Base-by-base conservation (phyloP, 2,888 invertebrate genomes). In the Blomia tropicalis region DNA sequence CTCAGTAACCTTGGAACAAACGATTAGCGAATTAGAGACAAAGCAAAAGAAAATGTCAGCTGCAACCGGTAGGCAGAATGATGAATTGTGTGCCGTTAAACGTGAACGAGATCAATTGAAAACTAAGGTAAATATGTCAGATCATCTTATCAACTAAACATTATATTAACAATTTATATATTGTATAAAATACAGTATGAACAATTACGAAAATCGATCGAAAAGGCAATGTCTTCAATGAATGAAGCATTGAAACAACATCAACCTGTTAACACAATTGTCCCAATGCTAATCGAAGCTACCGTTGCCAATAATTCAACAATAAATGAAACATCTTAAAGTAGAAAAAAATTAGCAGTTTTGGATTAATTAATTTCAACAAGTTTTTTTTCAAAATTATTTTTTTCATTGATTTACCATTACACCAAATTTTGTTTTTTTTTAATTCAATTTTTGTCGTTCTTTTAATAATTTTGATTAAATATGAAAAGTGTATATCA, bases 81-180 rank as follows among this genome's bases (percentile, higher is more conserved):
- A 64, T 36, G 64, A 64, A 53, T 44, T 64, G 4, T 64, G 64
- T 44, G 43, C 30, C 25, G 17, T 63, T 22, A 64, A 64, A 59
- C 61, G 62, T 14, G 61, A 61, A 7, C 22, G 43, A 25, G 64
- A 64, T 25, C 17, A 25, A 2, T 27, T 64, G 7, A 51, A 54
- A 30, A 53, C n/a, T 31, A 62, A 62, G 47, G 63, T 62, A 44
- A 59, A 4, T 19, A 11, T 60, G n/a, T n/a, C n/a, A n/a, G n/a
- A n/a, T n/a, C n/a, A n/a, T n/a, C n/a, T n/a, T n/a, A n/a, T n/a
- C n/a, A n/a, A n/a, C n/a, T n/a, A n/a, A n/a, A n/a, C n/a, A n/a
- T n/a, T n/a, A 14, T 19, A 17, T 19, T 19, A 17, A n/a, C 32
- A 29, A 23, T 7, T 4, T 23, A 19, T 54, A n/a, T 17, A 30